Base-by-base conservation (phyloP, 2,888 invertebrate genomes). In the Hyppa rectilinea region DNA sequence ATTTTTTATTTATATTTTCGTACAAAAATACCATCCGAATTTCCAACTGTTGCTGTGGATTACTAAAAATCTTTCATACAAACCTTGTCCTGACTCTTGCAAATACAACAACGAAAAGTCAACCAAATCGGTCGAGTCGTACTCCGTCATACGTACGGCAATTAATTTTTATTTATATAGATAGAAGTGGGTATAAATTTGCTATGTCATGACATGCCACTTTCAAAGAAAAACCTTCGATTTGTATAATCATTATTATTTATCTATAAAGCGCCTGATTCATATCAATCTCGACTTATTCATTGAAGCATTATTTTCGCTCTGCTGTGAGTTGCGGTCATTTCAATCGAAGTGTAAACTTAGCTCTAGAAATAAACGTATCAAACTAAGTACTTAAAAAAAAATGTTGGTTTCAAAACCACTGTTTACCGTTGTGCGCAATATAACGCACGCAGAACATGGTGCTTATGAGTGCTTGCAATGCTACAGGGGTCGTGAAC, bases 171-270 rank as follows among this genome's bases (percentile, higher is more conserved):
- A n/a, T n/a, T n/a, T n/a, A n/a, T n/a, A n/a, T n/a, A n/a, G n/a
- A n/a, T n/a, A n/a, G n/a, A n/a, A n/a, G n/a, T n/a, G n/a, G n/a
- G n/a, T n/a, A 64, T n/a, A 63, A 38, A 63, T 67, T 61, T 60
- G 80, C 52, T 20, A 17, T 43, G 29, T 75, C 60, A 80, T 66
- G 49, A 45, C 61, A 74, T 26, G 49, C 23, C 49, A 14, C 63
- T 69, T 72, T 58, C 50, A 40, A 58, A 45, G 38, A 34, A 34
- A 47, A 59, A 68, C 70, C 73, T 73, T 76, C 17, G 14, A 40
- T 45, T 55, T 26, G 29, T 53, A 49, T 29, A 31, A 49, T 49
- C 14, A 50, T 49, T 40, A 55, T 49, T 40, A 55, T 10, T 23
- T 55, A 55, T 36, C 3, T 12, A 3, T 45, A 14, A 31, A 72